phyloP scores from a whole-genome alignment of 2,888 invertebrate species.

The Leptopilina drosophilae region DNA sequence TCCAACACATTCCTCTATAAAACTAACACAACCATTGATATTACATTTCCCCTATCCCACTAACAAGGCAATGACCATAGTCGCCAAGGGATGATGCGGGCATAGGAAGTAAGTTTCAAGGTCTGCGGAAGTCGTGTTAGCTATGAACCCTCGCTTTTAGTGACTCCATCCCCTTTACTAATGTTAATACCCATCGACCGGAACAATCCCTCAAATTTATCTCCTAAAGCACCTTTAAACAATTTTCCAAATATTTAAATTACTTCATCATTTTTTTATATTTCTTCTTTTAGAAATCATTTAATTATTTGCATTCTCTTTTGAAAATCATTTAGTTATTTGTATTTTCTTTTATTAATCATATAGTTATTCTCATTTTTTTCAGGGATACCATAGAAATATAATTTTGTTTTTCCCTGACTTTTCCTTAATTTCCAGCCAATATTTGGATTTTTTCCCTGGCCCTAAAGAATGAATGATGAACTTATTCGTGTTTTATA shows the following conservation, averaged over 20 bases:
- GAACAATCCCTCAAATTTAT: not conserved
- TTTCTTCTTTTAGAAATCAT: not conserved
- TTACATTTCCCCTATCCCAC: conserved; percentile 47
- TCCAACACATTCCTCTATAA: conserved; percentile 41
- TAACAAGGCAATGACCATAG: conserved; percentile 49
- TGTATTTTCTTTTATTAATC: too few species aligned
- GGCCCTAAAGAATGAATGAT: too few species aligned
- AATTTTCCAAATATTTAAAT: not conserved
- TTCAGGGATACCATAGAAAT: too few species aligned
- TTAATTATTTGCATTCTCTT: too few species aligned
- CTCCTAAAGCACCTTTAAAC: not conserved
- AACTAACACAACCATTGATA: conserved; percentile 53
- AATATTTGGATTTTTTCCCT: too few species aligned
- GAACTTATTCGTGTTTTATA: too few species aligned
- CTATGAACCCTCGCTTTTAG: conserved; percentile 42
- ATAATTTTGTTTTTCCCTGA: too few species aligned
- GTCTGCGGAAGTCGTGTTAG: conserved; percentile 48
- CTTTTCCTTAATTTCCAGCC: too few species aligned
- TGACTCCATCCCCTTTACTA: conserved; percentile 42
- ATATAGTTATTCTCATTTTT: too few species aligned
- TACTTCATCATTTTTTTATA: not conserved
- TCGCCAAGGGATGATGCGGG: conserved; percentile 58
- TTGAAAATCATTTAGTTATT: too few species aligned
- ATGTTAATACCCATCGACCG: conserved; percentile 22
- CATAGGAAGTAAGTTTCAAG: conserved; percentile 45